Base-by-base conservation (phyloP, 1,140 invertebrate species). In the Neelides sp. region DNA sequence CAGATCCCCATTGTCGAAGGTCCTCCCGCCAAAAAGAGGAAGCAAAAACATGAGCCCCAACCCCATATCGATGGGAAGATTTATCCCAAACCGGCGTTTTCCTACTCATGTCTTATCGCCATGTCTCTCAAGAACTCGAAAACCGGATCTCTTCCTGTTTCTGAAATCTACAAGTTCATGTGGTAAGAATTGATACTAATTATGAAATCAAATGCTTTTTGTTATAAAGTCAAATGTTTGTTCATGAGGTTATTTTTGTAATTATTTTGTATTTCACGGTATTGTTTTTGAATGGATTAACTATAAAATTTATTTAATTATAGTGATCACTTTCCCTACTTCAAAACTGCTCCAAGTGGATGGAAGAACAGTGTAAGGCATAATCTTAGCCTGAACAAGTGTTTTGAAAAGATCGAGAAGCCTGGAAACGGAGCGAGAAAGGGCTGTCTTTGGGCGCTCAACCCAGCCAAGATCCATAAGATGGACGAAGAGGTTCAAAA, bases 111-210 rank as follows among this genome's bases (percentile, higher is more conserved):
- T 71, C 74, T 98, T 49, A 97, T 98, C 63, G 91, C 92, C 1
- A 84, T 97, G 83, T 90, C 94, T 2, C 70, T 98, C 41, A 97
- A 96, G 69, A 97, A 98, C 66, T 95, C 90, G 44, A 76, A 81
- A 59, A 85, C 83, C 46, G 93, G 93, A 40, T 91, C 86, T 62
- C 69, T 98, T 60, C 93, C 93, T 2, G 93, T 98, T 5, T 94
- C 91, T 5, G 93, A 97, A 73, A 98, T 98, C 55, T 98, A 97
- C 68, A 93, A 89, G 67, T 97, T 97, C 66, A 95, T 97, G 82
- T 96, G 87, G 86, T 91, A 72, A 79, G 81, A 54, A 20, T 52
- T 36, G 17, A 34, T 28, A 37, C 22, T 45, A 45, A 40, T 15
- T 50, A 54, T 44, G 15, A 32, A 40, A 19, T 23, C n/a, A n/a